Evolutionary conservation across 1,140 invertebrate species (phyloP).

Genomic region (Diachasmimorpha longicaudata): DNA sequence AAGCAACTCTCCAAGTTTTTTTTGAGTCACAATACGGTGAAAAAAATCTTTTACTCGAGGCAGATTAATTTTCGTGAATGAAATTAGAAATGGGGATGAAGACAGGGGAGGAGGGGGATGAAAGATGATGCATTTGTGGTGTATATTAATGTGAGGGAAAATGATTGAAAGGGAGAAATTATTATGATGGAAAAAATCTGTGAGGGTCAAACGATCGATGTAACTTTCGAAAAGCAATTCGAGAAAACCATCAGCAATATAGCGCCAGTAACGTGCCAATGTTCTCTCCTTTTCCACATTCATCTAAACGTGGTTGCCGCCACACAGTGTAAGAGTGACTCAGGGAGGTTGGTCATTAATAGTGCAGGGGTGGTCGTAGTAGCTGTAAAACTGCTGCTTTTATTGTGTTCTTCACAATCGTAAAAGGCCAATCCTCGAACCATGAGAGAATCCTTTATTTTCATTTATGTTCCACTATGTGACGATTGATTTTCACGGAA

Average conservation of each 20-base stretch:
- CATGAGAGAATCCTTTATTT: neutral
- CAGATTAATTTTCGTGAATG: no score
- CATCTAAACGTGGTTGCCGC: neutral
- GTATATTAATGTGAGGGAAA: no score
- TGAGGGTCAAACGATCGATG: slow-evolving; percentile 40
- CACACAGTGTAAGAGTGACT: slow-evolving; percentile 26
- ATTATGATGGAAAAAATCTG: neutral
- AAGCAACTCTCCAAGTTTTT: neutral
- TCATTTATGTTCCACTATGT: neutral
- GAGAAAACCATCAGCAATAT: slow-evolving; percentile 6
- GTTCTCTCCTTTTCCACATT: neutral
- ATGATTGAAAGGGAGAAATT: no score
- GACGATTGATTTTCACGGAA: neutral
- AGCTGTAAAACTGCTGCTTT: slow-evolving; percentile 40
- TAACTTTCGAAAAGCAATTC: slow-evolving; percentile 57
- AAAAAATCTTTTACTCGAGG: neutral
- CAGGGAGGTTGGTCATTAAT: neutral
- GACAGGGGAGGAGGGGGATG: no score
- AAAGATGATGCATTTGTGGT: neutral
- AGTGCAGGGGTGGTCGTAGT: neutral
- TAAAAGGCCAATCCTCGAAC: slow-evolving; percentile 20
- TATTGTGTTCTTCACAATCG: slow-evolving; percentile 31
- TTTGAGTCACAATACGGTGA: neutral
- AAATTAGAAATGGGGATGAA: neutral
- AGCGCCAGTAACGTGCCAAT: slow-evolving; percentile 22